Evolutionary conservation across 1,140 invertebrate genomes (phyloP).

Genomic region (Diorhabda carinulata): DNA sequence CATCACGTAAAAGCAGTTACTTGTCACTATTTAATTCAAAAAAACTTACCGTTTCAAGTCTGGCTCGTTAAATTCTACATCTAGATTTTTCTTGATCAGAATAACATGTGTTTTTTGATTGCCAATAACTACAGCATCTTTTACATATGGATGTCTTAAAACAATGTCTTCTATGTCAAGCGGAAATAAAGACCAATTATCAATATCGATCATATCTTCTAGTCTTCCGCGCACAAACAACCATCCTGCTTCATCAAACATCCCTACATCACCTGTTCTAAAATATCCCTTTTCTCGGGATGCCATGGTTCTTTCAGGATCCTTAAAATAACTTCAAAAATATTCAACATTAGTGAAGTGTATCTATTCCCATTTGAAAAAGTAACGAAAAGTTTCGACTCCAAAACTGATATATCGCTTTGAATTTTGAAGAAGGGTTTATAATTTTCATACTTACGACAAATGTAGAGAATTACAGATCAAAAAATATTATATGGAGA

Average conservation of each 20-base stretch:
- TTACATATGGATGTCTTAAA: constrained; percentile 57
- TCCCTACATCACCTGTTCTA: constrained; percentile 67
- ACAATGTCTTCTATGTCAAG: constrained; percentile 62
- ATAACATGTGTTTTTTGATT: constrained; percentile 55
- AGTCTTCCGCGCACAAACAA: constrained; percentile 65
- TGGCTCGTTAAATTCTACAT: neutral
- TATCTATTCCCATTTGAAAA: too few species aligned
- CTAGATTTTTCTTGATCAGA: constrained; percentile 28
- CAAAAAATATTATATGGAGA: too few species aligned
- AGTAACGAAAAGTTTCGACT: too few species aligned
- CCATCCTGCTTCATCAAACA: constrained; percentile 59
- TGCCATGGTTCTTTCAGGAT: constrained; percentile 20
- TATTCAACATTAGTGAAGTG: neutral
- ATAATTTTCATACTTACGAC: too few species aligned
- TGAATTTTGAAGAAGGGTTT: too few species aligned
- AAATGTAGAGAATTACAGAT: too few species aligned
- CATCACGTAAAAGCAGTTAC: neutral
- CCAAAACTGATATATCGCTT: too few species aligned
- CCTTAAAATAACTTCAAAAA: constrained; percentile 37
- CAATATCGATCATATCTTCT: constrained; percentile 56
- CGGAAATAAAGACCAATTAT: neutral
- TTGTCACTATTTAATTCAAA: neutral
- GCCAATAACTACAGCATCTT: constrained; percentile 66
- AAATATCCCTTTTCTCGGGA: constrained; percentile 52
- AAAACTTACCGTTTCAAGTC: neutral